phyloP scores from a whole-genome alignment of 2,888 invertebrate genomes.

The Uropetala carovei region DNA sequence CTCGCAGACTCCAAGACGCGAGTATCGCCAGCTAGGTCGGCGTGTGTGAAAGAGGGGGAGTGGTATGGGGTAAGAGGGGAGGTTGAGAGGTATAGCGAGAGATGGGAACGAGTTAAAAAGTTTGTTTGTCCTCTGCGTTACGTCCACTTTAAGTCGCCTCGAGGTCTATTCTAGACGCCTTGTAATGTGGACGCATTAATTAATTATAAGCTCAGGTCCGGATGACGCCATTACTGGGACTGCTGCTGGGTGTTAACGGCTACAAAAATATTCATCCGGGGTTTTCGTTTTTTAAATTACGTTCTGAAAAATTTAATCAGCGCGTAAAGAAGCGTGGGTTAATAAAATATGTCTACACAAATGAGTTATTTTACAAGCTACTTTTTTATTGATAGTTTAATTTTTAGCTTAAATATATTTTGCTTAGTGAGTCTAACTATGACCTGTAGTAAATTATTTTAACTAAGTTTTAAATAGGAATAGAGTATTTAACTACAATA shows the following conservation, averaged over 20 bases:
- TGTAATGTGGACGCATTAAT: conserved; percentile 40
- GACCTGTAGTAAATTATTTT: no score
- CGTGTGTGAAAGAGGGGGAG: neutral
- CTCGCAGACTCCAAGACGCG: neutral
- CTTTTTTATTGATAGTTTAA: no score
- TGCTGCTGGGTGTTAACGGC: neutral
- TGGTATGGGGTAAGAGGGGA: neutral
- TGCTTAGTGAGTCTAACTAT: no score
- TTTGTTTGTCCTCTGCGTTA: conserved; percentile 34
- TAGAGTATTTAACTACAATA: no score
- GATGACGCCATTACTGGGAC: neutral
- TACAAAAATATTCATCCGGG: neutral
- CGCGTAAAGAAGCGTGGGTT: no score
- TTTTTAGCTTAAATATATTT: no score
- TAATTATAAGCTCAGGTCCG: conserved; percentile 34
- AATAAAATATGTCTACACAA: no score
- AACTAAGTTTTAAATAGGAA: no score
- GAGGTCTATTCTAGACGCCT: neutral
- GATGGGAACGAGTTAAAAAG: conserved; percentile 6
- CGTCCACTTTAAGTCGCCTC: conserved; percentile 29
- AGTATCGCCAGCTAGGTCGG: neutral
- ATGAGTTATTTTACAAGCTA: no score
- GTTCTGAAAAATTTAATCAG: no score
- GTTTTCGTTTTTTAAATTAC: neutral
- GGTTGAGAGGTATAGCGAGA: neutral